These are phyloP conservation scores for Panopea generosa DNA, from an alignment of 2,888 invertebrate species.

Conservation along the genomic window DNA sequence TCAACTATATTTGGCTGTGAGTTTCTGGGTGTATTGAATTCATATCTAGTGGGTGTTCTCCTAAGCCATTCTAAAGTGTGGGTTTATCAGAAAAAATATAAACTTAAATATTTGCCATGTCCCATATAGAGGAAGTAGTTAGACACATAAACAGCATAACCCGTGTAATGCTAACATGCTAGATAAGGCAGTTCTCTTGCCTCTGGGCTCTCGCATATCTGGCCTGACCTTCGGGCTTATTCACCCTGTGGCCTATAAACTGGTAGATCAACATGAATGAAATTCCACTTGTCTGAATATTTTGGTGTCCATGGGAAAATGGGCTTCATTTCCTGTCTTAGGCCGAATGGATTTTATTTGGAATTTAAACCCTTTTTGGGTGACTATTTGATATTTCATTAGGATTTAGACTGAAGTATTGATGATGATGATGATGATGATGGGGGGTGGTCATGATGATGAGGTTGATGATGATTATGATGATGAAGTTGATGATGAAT, in stretches of 20 bases:
- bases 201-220: not conserved
- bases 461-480: too few relatives aligned
- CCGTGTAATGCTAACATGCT: too few relatives aligned
- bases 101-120: conserved; percentile 3
- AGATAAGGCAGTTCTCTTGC: not conserved
- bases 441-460: too few relatives aligned
- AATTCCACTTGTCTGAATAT: conserved; percentile 47
- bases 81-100: conserved; percentile 9
- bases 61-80: not conserved
- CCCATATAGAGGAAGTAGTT: too few relatives aligned
- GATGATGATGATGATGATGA: too few relatives aligned
- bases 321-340: not conserved
- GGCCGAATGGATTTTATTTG: too few relatives aligned
- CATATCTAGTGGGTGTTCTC: conserved; percentile 1
- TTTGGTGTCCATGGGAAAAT: conserved; percentile 56
- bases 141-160: too few relatives aligned
- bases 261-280: conserved; percentile 44
- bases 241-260: conserved; percentile 24
- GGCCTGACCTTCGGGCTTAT: not conserved
- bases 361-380: too few relatives aligned
- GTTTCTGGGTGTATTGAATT: not conserved
- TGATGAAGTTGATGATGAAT: too few relatives aligned
- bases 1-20: too few relatives aligned
- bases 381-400: too few relatives aligned
- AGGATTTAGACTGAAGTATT: too few relatives aligned